Base-by-base conservation (phyloP, 2,888 invertebrate genomes). In the Arenicola marina region DNA sequence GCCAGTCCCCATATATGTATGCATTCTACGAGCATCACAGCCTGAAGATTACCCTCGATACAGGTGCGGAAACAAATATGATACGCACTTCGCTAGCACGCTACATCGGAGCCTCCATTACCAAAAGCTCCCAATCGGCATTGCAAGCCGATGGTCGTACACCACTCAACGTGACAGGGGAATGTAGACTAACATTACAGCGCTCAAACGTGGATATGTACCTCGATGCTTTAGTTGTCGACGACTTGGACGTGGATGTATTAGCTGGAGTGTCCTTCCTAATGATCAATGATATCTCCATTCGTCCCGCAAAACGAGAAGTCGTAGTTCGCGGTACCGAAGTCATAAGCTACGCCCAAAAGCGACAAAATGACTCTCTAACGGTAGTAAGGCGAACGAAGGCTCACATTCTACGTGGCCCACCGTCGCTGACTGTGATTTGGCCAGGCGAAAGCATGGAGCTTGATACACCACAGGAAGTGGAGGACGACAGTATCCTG, bases 211-310 rank as follows among this genome's bases (percentile, higher is more conserved):
- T n/a, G n/a, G n/a, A n/a, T n/a, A n/a, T 63, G 7, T 21, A 32
- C 4, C 54, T 67, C 0, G 65, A 67, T 1, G 69, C 51, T 15
- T 55, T 67, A 15, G 70, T 67, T 3, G 67, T 71, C 1, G 59
- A 66, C 21, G 43, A 68, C 15, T 33, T 60, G n/a, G n/a, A n/a
- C n/a, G n/a, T 29, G 31, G 2, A 48, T 7, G 48, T 7, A 32
- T 28, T 64, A 18, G 69, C 68, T 0, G 71, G 72, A 1, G 68
- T 65, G 11, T 68, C 71, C 0, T 73, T 71, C 34, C 70, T 73
- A 66, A 58, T 55, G 29, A 15, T 7, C 11, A 73, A 70, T 63
- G 73, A 70, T 34, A 64, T 73, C 33, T 24, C 62, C 2, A 51
- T 71, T n/a, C 62, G 68, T 11, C 67, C 68, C 3, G 61, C 66